Percentiles rank a stretch among this genome's conserved stretches.
These are phyloP conservation scores for Coleophora deauratella DNA, from an alignment of 2,888 invertebrate species.

Conservation along the genomic window DNA sequence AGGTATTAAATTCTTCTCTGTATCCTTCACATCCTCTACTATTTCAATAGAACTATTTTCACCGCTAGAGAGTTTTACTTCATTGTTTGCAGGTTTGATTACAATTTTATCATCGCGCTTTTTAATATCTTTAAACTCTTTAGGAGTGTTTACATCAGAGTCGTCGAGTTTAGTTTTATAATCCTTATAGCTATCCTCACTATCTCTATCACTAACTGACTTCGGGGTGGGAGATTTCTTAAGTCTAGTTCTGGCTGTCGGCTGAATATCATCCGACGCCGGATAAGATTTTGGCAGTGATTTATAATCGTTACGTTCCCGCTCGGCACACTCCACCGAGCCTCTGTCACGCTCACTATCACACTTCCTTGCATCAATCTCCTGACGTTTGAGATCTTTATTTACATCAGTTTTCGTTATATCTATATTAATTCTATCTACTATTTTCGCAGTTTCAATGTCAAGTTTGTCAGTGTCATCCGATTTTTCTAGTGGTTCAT, in stretches of 20 bases:
- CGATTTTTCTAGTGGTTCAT: background rate
- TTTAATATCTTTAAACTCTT: constrained; percentile 8
- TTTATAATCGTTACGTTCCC: constrained; percentile 25
- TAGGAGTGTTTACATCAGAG: constrained; percentile 11
- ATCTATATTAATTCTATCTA: constrained; percentile 26
- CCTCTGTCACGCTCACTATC: constrained; percentile 26
- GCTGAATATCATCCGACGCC: constrained; percentile 48
- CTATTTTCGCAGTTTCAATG: constrained; percentile 1
- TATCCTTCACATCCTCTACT: background rate
- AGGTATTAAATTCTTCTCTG: background rate
- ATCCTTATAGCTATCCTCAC: constrained; percentile 41
- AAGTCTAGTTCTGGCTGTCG: constrained; percentile 41
- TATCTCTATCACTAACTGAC: constrained; percentile 39
- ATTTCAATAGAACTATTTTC: too few species aligned
- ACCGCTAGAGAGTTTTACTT: background rate
- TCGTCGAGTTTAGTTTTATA: constrained; percentile 10
- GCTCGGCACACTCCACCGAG: constrained; percentile 28
- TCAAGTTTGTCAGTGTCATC: constrained; percentile 4
- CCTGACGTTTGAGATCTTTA: constrained; percentile 28
- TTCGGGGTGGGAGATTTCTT: constrained; percentile 56
- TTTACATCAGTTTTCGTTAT: constrained; percentile 20
- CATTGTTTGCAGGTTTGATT: constrained; percentile 10
- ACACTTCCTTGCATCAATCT: constrained; percentile 21
- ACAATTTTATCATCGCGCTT: constrained; percentile 10
- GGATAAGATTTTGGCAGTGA: constrained; percentile 49